phyloP scores from a whole-genome alignment of 2,797 vertebrate genomes.

The Catharus ustulatus region DNA sequence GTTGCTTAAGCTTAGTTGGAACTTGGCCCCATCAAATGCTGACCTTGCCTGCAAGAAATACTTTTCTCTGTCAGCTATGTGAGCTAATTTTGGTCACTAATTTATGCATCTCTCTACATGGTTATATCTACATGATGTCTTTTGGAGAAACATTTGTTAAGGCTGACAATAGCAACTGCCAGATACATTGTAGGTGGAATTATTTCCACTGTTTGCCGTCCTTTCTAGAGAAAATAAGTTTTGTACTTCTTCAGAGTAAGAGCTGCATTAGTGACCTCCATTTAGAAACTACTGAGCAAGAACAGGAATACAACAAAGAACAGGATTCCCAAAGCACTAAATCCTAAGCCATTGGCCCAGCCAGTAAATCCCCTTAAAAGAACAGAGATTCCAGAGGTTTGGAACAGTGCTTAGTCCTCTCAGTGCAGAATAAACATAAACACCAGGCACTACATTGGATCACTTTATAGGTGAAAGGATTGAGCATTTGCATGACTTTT shows the following conservation, averaged over 20 bases:
- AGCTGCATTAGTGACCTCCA: neutral
- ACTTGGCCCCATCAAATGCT: neutral
- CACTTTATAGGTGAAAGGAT: neutral
- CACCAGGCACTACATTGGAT: neutral
- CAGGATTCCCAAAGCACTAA: neutral
- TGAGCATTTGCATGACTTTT: neutral
- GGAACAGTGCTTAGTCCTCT: neutral
- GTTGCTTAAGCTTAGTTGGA: neutral
- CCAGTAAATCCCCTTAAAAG: neutral
- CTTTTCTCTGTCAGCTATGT: neutral
- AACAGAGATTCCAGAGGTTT: neutral
- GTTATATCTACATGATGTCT: neutral
- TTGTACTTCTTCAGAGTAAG: neutral
- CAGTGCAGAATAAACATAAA: neutral
- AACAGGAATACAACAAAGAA: neutral
- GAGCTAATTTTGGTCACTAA: neutral
- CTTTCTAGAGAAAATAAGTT: neutral
- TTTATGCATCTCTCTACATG: neutral
- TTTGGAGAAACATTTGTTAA: conserved; percentile 4
- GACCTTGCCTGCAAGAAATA: neutral
- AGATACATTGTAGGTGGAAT: neutral
- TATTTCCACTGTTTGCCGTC: neutral
- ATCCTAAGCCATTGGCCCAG: neutral
- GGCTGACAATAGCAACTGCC: conserved; percentile 12
- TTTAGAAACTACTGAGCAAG: neutral